Evolutionary conservation across 2,797 vertebrate species (phyloP).

Genomic region (Sebastes elongatus): DNA sequence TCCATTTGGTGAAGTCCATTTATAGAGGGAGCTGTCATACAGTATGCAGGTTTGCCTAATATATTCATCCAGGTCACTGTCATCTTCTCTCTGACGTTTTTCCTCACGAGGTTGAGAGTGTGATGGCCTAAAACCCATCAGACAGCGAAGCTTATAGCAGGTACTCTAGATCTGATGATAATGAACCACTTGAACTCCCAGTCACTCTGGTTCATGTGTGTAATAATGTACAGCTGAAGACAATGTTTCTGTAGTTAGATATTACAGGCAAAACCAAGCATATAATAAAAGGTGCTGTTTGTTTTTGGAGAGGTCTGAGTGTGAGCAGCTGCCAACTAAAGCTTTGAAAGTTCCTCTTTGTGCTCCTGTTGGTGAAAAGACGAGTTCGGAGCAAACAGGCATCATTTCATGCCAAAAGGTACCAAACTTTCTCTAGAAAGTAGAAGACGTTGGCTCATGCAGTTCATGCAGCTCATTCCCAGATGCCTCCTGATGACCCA

Average conservation of each 20-base stretch:
- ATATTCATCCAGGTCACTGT: conserved; percentile 20
- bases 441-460: background rate
- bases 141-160: background rate
- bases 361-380: background rate
- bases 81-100: conserved; percentile 20
- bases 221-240: background rate
- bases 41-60: conserved; percentile 22
- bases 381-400: background rate
- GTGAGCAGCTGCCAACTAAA: background rate
- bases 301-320: background rate
- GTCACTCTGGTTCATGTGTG: background rate
- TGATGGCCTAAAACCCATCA: conserved; percentile 18
- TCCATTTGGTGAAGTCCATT: conserved; percentile 16
- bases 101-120: background rate
- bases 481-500: conserved; percentile 5
- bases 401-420: background rate
- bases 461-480: background rate
- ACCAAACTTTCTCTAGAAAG: background rate
- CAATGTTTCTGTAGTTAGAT: background rate
- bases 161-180: background rate
- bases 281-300: background rate
- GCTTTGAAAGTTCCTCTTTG: background rate
- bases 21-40: conserved; percentile 8
- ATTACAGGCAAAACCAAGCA: background rate
- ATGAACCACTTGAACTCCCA: background rate